These are phyloP conservation scores for Urocyon cinereoargenteus DNA, from an alignment of 2,797 vertebrate species.

Conservation along the genomic window DNA sequence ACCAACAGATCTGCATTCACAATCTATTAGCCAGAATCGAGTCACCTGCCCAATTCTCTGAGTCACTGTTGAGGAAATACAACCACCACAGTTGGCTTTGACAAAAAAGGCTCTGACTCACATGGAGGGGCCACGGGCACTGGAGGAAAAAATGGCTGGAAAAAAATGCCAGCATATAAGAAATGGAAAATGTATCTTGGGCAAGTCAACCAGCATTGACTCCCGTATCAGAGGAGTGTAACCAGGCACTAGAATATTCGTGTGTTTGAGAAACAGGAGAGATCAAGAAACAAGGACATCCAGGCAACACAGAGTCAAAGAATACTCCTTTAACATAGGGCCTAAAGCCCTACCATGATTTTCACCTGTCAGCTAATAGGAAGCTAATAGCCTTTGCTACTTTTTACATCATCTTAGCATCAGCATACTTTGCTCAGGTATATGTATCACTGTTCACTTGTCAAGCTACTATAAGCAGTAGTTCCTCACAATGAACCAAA, in stretches of 20 bases:
- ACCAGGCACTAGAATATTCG: background rate
- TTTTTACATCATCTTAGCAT: background rate
- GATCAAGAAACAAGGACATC: background rate
- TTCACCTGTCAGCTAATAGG: background rate
- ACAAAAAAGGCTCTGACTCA: background rate
- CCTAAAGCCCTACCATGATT: background rate
- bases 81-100: background rate
- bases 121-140: rapidly evolving
- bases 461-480: background rate
- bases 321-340: background rate
- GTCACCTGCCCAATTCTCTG: background rate
- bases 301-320: background rate
- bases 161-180: background rate
- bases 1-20: background rate
- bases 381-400: background rate
- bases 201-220: background rate
- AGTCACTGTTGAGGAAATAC: background rate
- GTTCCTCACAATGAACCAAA: background rate
- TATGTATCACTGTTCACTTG: rapidly evolving
- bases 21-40: background rate
- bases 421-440: background rate
- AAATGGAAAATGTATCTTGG: background rate
- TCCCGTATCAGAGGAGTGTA: no score
- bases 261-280: background rate
- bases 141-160: background rate